Evolutionary conservation across 2,113 vertebrate species (phyloP).

Genomic region (Canis aureus): DNA sequence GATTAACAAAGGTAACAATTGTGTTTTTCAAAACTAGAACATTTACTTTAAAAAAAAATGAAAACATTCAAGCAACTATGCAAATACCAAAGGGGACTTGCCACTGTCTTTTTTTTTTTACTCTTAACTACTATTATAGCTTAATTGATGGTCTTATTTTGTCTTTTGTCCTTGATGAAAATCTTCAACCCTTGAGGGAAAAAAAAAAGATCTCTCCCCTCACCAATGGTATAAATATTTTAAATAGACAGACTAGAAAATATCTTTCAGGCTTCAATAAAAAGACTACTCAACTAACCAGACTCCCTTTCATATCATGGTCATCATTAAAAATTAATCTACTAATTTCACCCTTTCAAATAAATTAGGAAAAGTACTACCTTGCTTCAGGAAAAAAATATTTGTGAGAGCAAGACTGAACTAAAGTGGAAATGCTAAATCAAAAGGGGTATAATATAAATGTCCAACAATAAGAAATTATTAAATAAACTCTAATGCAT

Average conservation of each 20-base stretch:
- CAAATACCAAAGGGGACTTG: constrained; percentile 4
- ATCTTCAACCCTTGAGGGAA: constrained; percentile 73
- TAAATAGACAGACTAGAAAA: constrained; percentile 79
- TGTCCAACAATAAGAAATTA: background rate
- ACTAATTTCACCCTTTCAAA: constrained; percentile 74
- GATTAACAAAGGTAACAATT: background rate
- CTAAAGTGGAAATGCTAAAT: constrained; percentile 55
- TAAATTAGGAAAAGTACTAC: constrained; percentile 62
- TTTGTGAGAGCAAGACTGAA: constrained; percentile 22
- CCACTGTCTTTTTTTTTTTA: background rate
- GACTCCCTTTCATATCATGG: constrained; percentile 67
- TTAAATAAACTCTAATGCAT: background rate
- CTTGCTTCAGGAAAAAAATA: constrained; percentile 24
- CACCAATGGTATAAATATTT: constrained; percentile 85
- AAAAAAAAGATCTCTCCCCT: constrained; percentile 69
- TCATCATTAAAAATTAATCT: constrained; percentile 83
- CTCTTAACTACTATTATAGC: constrained; percentile 59
- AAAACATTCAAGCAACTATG: background rate
- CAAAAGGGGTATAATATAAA: background rate
- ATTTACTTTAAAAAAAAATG: background rate
- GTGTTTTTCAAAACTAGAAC: background rate
- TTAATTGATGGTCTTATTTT: constrained; percentile 69
- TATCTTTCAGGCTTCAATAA: constrained; percentile 76
- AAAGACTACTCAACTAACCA: constrained; percentile 68
- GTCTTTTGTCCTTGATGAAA: constrained; percentile 76